These are phyloP conservation scores for Papilio elwesi DNA, from an alignment of 2,888 invertebrate genomes.

Conservation along the genomic window DNA sequence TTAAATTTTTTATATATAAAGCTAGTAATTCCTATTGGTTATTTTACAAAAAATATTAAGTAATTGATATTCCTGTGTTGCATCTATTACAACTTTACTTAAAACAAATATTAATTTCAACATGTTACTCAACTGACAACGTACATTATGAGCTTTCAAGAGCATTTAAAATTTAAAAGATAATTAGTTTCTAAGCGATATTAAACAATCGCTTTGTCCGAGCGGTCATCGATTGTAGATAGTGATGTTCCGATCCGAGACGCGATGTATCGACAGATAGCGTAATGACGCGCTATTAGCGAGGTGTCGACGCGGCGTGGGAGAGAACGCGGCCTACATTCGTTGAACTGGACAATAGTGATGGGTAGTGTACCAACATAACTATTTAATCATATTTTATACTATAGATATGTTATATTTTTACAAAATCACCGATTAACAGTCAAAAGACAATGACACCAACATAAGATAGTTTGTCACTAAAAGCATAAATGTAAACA, in stretches of 20 bases:
- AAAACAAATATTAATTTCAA: constrained; percentile 14
- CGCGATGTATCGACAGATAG: constrained; percentile 77
- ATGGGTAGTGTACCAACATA: constrained; percentile 3
- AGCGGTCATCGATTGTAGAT: constrained; percentile 69
- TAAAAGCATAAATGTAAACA: too few species aligned
- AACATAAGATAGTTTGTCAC: too few species aligned
- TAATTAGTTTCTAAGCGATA: constrained; percentile 62
- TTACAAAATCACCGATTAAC: not conserved
- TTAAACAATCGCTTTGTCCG: constrained; percentile 71
- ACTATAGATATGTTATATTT: not conserved
- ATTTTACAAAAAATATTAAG: not conserved
- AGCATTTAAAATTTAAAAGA: constrained; percentile 45
- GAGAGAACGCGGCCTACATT: constrained; percentile 76
- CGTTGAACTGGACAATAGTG: constrained; percentile 44
- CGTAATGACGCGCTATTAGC: constrained; percentile 78
- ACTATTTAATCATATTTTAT: not conserved
- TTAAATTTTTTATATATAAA: too few species aligned
- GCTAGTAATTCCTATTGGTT: too few species aligned
- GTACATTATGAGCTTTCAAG: constrained; percentile 31
- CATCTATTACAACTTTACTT: not conserved
- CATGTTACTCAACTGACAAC: constrained; percentile 17
- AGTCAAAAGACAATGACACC: too few species aligned
- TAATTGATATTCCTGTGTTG: not conserved
- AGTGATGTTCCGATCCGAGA: constrained; percentile 66
- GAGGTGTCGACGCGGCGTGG: constrained; percentile 80